Percentiles rank a stretch among this genome's conserved stretches.
Conservation (phyloP, 2,888 invertebrate species). For the Thereva unica region DNA sequence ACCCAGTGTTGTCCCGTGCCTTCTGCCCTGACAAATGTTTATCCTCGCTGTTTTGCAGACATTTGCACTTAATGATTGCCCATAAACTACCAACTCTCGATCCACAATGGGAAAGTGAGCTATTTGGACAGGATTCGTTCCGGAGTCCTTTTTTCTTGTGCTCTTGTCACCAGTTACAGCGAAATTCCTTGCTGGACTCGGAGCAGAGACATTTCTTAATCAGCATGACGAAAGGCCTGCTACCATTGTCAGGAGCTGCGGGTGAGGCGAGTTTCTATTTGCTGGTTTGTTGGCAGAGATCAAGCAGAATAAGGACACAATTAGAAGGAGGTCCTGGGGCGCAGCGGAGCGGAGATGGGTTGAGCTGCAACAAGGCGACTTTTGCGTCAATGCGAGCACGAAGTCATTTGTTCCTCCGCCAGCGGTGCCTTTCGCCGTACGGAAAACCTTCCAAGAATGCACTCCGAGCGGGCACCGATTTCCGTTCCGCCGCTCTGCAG, state of each 20-base stretch:
- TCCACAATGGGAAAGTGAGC: slow-evolving; percentile 35
- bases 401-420: neutral
- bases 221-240: slow-evolving; percentile 11
- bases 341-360: slow-evolving; percentile 7
- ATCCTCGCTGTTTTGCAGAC: slow-evolving; percentile 31
- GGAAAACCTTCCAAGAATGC: too few relatives aligned
- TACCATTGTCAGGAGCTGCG: slow-evolving; percentile 33
- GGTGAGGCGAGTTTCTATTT: slow-evolving; percentile 26
- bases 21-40: slow-evolving; percentile 29
- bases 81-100: slow-evolving; percentile 37
- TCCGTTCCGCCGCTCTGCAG: too few relatives aligned
- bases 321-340: slow-evolving; percentile 26
- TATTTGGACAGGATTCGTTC: slow-evolving; percentile 38
- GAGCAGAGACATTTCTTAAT: slow-evolving; percentile 13
- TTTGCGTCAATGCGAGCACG: slow-evolving; percentile 32
- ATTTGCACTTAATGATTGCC: slow-evolving; percentile 39
- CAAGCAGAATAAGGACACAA: slow-evolving; percentile 11
- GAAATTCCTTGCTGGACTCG: slow-evolving; percentile 4
- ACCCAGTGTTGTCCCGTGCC: slow-evolving; percentile 28
- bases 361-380: slow-evolving; percentile 11
- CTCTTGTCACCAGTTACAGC: slow-evolving; percentile 27
- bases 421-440: too few relatives aligned
- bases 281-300: slow-evolving; percentile 18
- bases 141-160: slow-evolving; percentile 16
- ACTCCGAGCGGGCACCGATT: too few relatives aligned